Evolutionary conservation across 2,888 invertebrate genomes (phyloP).

Genomic region (Andrena bucephala): DNA sequence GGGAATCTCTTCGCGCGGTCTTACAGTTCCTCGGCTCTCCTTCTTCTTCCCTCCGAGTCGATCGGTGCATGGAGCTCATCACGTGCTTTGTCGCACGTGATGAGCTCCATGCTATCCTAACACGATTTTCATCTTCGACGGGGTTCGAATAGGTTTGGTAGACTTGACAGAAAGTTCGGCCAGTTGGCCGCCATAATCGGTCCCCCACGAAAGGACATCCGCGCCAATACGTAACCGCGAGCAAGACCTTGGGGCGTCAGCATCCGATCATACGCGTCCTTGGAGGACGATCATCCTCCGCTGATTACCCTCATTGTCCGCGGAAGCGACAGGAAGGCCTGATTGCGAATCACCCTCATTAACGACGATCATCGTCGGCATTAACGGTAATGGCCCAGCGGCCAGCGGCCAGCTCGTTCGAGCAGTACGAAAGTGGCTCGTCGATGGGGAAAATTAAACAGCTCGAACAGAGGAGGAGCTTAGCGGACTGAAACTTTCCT

Average conservation of each 20-base stretch:
- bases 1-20: background rate
- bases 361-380: constrained; percentile 46
- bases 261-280: constrained; percentile 13
- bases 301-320: constrained; percentile 58
- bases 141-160: too few species aligned
- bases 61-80: too few species aligned
- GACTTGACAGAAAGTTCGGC: too few species aligned
- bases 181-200: too few species aligned
- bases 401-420: background rate
- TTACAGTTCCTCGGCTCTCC: too few species aligned
- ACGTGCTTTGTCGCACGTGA: too few species aligned
- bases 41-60: too few species aligned
- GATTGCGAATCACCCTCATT: constrained; percentile 57
- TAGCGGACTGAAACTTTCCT: background rate
- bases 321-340: constrained; percentile 45
- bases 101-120: too few species aligned
- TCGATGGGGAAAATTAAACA: constrained; percentile 20
- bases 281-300: constrained; percentile 40
- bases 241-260: background rate
- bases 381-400: constrained; percentile 39
- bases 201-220: too few species aligned
- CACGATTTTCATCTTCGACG: too few species aligned
- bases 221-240: background rate
- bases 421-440: background rate
- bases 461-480: background rate